Evolutionary conservation across 2,888 invertebrate species (phyloP), one percentile per base, ranked within the genome.

Genomic region (Osedax frankpressi): DNA sequence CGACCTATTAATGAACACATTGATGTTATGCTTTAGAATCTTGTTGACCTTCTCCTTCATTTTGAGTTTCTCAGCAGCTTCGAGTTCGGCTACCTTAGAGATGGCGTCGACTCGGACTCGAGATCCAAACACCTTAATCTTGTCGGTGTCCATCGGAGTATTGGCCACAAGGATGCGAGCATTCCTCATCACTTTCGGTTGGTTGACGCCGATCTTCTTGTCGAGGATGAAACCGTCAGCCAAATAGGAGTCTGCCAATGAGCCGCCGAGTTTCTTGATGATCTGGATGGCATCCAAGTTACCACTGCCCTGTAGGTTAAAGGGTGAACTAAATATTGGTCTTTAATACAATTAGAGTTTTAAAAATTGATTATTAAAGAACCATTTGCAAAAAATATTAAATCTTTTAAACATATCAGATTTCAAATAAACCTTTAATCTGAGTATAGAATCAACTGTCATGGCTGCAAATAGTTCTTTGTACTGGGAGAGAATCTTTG

Each of bases 61-160:
- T 84, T 99, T 99, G 82, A 96, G 94, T 83, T 97, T 98, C 83
- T 99, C 98, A 0, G 97, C 97, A 69, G 92, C 86, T 86, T 99
- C 98, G 71, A 99, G 86, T 81, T 98, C 97, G 2, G 98, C 98
- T 77, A 99, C 93, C 85, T 97, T 88, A 6, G 88, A 86, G 24
- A 87, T 84, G 2, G 86, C 86, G 79, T 88, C 88, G 3, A 88
- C 87, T 70, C 85, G 81, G 25, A 88, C 94, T 77, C 93, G 90
- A 63, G 95, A 95, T 67, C 97, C 97, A 86, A 98, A 98, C 27
- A 98, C 85, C 87, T 98, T 97, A 79, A 98, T 95, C 86, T 99
- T 99, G 83, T 99, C 98, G 0, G 96, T 94, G 86, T 99, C 98
- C 98, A 99, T 99, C 0, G 98, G 94, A 11, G 98, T 99, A 84